Percentiles rank a stretch among this genome's conserved stretches.
Conservation (phyloP, 2,113 vertebrate genomes). For the Sinocyclocheilus grahami region DNA sequence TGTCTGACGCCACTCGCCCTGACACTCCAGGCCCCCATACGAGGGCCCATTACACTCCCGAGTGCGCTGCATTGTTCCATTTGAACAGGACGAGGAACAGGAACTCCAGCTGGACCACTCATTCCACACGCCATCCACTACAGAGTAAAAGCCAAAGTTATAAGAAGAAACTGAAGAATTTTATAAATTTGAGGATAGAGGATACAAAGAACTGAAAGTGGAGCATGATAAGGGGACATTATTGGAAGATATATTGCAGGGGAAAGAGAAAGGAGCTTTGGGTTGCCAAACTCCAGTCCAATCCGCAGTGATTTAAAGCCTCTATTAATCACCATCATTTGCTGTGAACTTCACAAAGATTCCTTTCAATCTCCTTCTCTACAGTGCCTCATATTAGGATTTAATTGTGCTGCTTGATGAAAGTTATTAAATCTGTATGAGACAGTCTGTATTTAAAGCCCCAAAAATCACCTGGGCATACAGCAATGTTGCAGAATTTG, state of each 20-base stretch:
- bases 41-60: slow-evolving; percentile 96
- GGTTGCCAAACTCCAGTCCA: slow-evolving; percentile 44
- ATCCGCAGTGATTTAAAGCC: slow-evolving; percentile 48
- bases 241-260: not conserved
- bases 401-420: slow-evolving; percentile 52
- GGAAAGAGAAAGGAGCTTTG: not conserved
- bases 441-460: slow-evolving; percentile 37
- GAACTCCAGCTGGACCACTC: slow-evolving; percentile 97
- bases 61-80: slow-evolving; percentile 91
- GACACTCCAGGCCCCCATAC: slow-evolving; percentile 94
- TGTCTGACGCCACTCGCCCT: slow-evolving; percentile 90
- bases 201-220: not conserved
- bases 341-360: slow-evolving; percentile 40
- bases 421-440: slow-evolving; percentile 50
- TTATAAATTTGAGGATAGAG: not conserved
- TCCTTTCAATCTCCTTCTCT: slow-evolving; percentile 30
- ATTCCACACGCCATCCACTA: slow-evolving; percentile 98
- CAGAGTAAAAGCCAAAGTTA: slow-evolving; percentile 23
- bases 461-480: slow-evolving; percentile 87
- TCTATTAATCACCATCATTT: slow-evolving; percentile 44
- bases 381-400: slow-evolving; percentile 43
- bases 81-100: slow-evolving; percentile 89
- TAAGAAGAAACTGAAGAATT: slow-evolving; percentile 50
- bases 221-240: not conserved
- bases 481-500: slow-evolving; percentile 98